A percentile compares a stretch with the other conserved stretches of the same genome.
These are phyloP conservation scores for Drosophila borborema DNA, from an alignment of 2,888 invertebrate genomes.

Conservation along the genomic window DNA sequence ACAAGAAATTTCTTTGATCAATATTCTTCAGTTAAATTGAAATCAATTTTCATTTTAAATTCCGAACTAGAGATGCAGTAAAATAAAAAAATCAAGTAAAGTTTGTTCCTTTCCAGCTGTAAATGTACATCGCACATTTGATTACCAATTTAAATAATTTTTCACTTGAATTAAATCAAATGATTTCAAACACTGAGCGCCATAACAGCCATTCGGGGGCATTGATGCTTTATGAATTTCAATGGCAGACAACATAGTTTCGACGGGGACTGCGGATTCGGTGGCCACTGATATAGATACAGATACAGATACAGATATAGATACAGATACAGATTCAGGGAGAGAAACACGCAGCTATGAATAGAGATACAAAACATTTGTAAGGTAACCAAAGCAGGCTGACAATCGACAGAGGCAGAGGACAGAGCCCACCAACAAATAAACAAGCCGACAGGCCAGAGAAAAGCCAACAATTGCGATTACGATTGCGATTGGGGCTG, in stretches of 20 bases:
- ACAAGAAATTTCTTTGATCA: conserved; percentile 55
- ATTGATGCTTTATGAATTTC: conserved; percentile 78
- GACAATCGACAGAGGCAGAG: conserved; percentile 50
- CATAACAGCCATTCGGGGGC: conserved; percentile 28
- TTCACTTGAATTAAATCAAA: conserved; percentile 80
- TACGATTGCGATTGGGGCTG: conserved; percentile 66
- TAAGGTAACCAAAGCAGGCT: conserved; percentile 41
- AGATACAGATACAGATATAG: conserved; percentile 10
- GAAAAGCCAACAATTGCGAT: conserved; percentile 71
- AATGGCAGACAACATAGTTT: conserved; percentile 70
- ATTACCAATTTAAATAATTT: conserved; percentile 80
- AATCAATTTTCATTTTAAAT: conserved; percentile 71
- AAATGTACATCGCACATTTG: conserved; percentile 59
- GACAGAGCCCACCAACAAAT: conserved; percentile 55
- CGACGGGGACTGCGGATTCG: conserved; percentile 41
- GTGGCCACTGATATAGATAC: conserved; percentile 35
- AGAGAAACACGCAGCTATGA: conserved; percentile 22
- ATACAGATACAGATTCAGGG: conserved; percentile 16
- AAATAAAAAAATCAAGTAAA: conserved; percentile 39
- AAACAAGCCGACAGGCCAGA: conserved; percentile 56
- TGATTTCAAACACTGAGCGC: conserved; percentile 72
- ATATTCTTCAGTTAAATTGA: conserved; percentile 48
- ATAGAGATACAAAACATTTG: conserved; percentile 32
- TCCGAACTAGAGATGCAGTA: conserved; percentile 35
- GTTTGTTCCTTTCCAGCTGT: conserved; percentile 17